phyloP scores from a whole-genome alignment of 2,888 invertebrate genomes.

The Drosophila diplacantha region DNA sequence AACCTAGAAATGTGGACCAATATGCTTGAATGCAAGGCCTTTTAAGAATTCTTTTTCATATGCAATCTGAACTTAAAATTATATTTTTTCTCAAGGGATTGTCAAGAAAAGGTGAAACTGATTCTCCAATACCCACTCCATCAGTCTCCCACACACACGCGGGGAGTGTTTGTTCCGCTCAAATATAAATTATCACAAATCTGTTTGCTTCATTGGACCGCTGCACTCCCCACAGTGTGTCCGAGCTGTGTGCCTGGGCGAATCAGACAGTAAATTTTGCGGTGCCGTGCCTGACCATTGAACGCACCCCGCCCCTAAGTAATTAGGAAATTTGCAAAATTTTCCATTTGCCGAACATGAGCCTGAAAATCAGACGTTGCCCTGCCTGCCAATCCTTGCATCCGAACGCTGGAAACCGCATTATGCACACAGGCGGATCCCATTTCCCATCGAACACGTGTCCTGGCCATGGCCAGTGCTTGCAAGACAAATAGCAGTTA shows the following conservation, averaged over 20 bases:
- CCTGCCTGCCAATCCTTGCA: slow-evolving; percentile 31
- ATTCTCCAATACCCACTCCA: not conserved
- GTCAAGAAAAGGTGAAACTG: not conserved
- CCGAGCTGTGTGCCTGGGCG: not conserved
- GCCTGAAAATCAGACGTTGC: slow-evolving; percentile 36
- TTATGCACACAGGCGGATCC: slow-evolving; percentile 27
- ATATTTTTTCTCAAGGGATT: not conserved
- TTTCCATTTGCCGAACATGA: slow-evolving; percentile 47
- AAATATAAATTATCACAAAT: slow-evolving; percentile 32
- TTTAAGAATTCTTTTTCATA: too few relatives aligned
- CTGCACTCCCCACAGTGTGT: slow-evolving; percentile 2
- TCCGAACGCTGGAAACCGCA: slow-evolving; percentile 13
- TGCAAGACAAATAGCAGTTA: slow-evolving; percentile 50
- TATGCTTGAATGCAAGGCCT: not conserved
- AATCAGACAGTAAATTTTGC: slow-evolving; percentile 18
- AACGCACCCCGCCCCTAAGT: slow-evolving; percentile 50
- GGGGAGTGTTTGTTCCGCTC: slow-evolving; percentile 6
- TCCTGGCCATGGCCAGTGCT: slow-evolving; percentile 29
- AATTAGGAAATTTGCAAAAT: slow-evolving; percentile 66
- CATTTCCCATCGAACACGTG: slow-evolving; percentile 22
- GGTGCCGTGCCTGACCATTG: slow-evolving; percentile 2
- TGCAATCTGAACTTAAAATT: not conserved
- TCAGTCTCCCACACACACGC: not conserved
- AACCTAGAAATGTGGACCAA: not conserved
- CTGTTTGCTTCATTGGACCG: slow-evolving; percentile 27